These are phyloP conservation scores for Entelurus aequoreus DNA, from an alignment of 2,113 vertebrate genomes.

Conservation along the genomic window DNA sequence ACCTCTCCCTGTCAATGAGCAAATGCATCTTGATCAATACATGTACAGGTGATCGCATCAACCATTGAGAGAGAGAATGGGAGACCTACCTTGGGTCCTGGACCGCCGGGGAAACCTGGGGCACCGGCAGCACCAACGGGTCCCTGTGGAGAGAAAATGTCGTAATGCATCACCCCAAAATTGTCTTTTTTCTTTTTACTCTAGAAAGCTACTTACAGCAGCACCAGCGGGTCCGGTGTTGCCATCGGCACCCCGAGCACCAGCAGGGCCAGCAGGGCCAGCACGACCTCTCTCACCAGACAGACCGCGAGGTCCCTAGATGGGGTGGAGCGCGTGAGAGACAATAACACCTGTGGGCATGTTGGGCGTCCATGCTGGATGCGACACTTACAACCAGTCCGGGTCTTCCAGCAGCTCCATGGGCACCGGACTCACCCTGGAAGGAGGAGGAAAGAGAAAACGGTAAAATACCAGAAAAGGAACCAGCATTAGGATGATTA, in stretches of 20 bases:
- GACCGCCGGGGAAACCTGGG: slow-evolving; percentile 92
- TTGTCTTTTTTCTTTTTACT: neutral
- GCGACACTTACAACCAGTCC: slow-evolving; percentile 85
- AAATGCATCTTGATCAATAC: slow-evolving; percentile 4
- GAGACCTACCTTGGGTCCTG: slow-evolving; percentile 87
- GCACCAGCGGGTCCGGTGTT: slow-evolving; percentile 85
- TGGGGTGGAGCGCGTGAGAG: slow-evolving; percentile 1
- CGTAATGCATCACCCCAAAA: neutral
- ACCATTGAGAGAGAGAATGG: neutral
- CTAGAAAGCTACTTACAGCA: slow-evolving; percentile 78
- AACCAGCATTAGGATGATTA: neutral
- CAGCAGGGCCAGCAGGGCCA: slow-evolving; percentile 84
- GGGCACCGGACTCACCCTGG: slow-evolving; percentile 88
- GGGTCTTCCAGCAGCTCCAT: slow-evolving; percentile 87
- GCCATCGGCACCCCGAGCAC: slow-evolving; percentile 93
- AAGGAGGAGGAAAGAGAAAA: slow-evolving; percentile 14
- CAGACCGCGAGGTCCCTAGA: slow-evolving; percentile 87
- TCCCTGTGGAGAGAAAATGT: slow-evolving; percentile 71
- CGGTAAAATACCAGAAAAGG: neutral
- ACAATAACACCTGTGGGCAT: neutral
- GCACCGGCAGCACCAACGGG: slow-evolving; percentile 88
- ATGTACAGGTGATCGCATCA: slow-evolving; percentile 3
- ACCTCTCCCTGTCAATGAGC: slow-evolving; percentile 82
- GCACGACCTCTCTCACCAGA: slow-evolving; percentile 90
- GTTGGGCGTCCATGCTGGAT: neutral